phyloP scores from a whole-genome alignment of 2,113 vertebrate species.

The Cavia aperea region DNA sequence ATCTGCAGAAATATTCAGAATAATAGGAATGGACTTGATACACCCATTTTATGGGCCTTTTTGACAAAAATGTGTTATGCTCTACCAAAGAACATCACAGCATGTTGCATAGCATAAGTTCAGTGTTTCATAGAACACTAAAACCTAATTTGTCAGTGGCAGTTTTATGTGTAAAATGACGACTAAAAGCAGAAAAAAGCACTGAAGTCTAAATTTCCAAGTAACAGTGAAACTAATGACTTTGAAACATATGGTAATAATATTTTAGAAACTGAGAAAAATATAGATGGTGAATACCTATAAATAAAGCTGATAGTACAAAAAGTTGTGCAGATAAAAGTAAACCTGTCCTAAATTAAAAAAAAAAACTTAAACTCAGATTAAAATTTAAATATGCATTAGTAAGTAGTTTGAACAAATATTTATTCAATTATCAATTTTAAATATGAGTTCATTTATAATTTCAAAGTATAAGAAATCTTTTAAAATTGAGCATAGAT shows the following conservation, averaged over 20 bases:
- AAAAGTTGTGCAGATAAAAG: background rate
- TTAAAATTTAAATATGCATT: background rate
- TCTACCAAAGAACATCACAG: background rate
- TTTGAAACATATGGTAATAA: slow-evolving; percentile 43
- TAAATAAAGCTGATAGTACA: slow-evolving; percentile 29
- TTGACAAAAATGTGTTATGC: background rate
- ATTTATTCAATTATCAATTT: background rate
- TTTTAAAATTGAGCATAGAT: background rate
- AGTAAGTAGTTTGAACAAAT: background rate
- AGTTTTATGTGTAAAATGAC: slow-evolving; percentile 31
- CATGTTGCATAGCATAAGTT: background rate
- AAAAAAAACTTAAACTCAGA: background rate
- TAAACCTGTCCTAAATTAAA: background rate
- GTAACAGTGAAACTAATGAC: slow-evolving; percentile 16
- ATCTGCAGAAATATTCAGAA: background rate
- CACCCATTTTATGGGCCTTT: background rate
- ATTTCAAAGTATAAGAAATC: background rate
- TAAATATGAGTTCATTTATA: background rate
- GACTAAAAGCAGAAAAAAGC: background rate
- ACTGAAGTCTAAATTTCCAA: background rate
- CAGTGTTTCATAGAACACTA: background rate
- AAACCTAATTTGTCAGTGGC: background rate
- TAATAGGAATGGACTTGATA: background rate
- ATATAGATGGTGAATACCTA: slow-evolving; percentile 36
- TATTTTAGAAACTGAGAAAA: slow-evolving; percentile 44